Percentiles rank a stretch among this genome's conserved stretches.
Conservation (phyloP, 30 jellyfish, hydroid and myxozoan species). For the Rhopilema esculentum region DNA sequence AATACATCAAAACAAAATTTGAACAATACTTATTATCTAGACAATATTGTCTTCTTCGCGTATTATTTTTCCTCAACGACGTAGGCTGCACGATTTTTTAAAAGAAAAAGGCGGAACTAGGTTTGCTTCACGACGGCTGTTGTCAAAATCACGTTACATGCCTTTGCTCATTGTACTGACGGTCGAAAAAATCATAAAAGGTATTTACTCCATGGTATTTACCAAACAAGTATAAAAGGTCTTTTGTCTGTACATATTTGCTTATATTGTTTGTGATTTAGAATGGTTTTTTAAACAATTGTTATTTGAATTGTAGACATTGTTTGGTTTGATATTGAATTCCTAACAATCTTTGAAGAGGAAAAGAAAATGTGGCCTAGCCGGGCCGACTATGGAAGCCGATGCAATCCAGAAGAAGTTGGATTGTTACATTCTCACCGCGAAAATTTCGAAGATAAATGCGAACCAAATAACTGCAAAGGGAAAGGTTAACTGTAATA, state of each 20-base stretch:
- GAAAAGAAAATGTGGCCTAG: neutral
- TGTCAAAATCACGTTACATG: too few species aligned
- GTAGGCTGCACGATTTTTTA: too few species aligned
- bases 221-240: neutral
- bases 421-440: conserved; percentile 42
- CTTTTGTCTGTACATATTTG: neutral
- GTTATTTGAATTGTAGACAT: neutral
- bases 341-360: neutral
- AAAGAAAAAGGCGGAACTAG: too few species aligned
- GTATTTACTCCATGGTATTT: too few species aligned
- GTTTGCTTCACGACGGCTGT: too few species aligned
- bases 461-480: conserved; percentile 4
- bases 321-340: neutral
- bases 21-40: too few species aligned
- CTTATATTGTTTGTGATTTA: neutral
- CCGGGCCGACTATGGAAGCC: conserved; percentile 1
- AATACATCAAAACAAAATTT: too few species aligned
- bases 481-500: conserved; percentile 3
- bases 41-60: too few species aligned
- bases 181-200: too few species aligned
- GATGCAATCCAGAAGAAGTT: conserved; percentile 47
- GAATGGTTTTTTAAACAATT: neutral
- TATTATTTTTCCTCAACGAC: too few species aligned
- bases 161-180: too few species aligned
- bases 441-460: conserved; percentile 36